Conservation (phyloP, 2,888 invertebrate genomes). For the Plagiodera versicolora region DNA sequence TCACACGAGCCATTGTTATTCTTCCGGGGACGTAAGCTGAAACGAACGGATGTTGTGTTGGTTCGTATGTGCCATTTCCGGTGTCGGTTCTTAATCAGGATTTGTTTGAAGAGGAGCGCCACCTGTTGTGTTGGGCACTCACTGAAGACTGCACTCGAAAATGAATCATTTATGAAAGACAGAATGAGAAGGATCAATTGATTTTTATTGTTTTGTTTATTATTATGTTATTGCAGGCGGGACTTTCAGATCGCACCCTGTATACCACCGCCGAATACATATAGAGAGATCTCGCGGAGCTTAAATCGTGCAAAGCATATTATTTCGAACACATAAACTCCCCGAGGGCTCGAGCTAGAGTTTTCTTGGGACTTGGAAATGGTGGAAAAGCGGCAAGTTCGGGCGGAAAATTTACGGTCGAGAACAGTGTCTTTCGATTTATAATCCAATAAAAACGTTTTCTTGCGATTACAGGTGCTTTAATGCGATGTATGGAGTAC, state of each 20-base stretch:
- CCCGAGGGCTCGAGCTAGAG: conserved; percentile 4
- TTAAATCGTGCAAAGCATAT: conserved; percentile 26
- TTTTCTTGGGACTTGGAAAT: conserved; percentile 17
- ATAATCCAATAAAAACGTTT: conserved; percentile 28
- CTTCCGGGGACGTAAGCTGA: conserved; percentile 17
- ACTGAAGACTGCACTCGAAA: no score
- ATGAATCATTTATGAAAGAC: no score
- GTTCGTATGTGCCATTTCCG: not conserved
- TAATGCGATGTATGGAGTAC: conserved; percentile 22
- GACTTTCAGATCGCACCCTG: no score
- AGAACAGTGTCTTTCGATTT: conserved; percentile 26
- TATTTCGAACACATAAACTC: conserved; percentile 24
- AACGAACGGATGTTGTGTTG: conserved; percentile 17
- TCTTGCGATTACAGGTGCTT: conserved; percentile 29
- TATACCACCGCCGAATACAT: no score
- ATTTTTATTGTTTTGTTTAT: no score
- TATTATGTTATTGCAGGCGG: no score
- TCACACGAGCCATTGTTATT: conserved; percentile 25
- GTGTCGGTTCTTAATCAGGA: no score
- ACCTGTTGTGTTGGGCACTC: no score
- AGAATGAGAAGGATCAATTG: no score
- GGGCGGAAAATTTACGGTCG: conserved; percentile 22
- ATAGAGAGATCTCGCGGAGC: conserved; percentile 20
- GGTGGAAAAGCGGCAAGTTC: conserved; percentile 19
- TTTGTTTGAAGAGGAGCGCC: no score